These are phyloP conservation scores for Noturus placidus DNA, from an alignment of 2,113 vertebrate species.

Conservation along the genomic window DNA sequence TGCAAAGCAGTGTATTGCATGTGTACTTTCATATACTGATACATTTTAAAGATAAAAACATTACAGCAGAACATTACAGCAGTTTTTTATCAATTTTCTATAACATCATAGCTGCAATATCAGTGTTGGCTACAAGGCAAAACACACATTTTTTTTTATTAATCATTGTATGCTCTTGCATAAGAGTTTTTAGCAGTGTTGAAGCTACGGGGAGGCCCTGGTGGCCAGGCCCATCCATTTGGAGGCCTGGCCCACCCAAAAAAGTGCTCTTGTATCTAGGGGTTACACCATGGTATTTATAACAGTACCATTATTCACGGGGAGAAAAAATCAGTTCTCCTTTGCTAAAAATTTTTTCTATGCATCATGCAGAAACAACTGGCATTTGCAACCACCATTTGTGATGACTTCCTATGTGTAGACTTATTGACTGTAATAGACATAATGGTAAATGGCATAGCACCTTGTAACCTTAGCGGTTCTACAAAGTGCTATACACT, in stretches of 20 bases:
- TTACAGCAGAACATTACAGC: no score
- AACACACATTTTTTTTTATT: no score
- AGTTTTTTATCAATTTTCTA: not conserved
- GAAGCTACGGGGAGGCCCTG: not conserved
- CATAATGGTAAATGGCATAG: no score
- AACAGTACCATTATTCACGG: no score
- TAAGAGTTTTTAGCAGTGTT: not conserved
- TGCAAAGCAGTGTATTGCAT: no score
- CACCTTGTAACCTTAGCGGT: no score
- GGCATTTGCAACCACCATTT: not conserved
- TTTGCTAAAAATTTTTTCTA: not conserved
- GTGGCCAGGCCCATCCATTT: no score
- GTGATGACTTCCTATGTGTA: not conserved
- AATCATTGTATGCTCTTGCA: not conserved
- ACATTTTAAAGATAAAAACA: not conserved
- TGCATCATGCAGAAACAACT: not conserved
- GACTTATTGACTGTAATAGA: no score
- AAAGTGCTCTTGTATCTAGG: not conserved
- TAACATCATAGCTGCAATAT: no score
- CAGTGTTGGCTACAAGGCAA: no score
- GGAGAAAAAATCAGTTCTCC: not conserved
- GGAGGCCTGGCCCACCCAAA: no score
- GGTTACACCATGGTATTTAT: not conserved
- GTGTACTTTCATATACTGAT: not conserved
- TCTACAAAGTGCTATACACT: no score